These are phyloP conservation scores for Pachycephala philippinensis DNA, from an alignment of 2,113 vertebrate species.

Conservation along the genomic window DNA sequence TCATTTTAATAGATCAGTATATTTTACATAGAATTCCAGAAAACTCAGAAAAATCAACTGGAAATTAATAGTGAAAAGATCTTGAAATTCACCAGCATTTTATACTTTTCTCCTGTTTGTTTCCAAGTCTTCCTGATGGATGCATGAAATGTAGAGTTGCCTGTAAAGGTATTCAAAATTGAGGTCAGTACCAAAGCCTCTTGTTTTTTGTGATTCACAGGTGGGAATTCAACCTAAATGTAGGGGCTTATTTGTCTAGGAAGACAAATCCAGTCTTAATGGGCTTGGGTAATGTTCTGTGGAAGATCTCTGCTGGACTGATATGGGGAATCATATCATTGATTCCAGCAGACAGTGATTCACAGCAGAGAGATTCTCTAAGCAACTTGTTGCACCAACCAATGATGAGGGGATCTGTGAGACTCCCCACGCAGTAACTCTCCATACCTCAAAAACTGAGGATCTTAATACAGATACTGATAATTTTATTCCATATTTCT, in stretches of 20 bases:
- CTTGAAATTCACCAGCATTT: not conserved
- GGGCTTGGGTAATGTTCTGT: not conserved
- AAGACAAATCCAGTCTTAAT: not conserved
- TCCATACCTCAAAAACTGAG: not conserved
- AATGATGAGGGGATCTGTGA: not conserved
- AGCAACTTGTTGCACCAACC: not conserved
- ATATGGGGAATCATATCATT: too few species aligned
- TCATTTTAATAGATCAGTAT: not conserved
- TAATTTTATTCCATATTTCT: not conserved
- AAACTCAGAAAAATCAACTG: not conserved
- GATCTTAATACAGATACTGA: not conserved
- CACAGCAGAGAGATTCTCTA: too few species aligned
- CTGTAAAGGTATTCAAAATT: not conserved
- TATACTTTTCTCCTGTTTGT: not conserved
- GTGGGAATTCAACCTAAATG: not conserved
- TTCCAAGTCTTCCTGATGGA: not conserved
- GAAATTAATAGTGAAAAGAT: not conserved
- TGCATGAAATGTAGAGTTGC: not conserved
- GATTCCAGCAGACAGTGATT: not conserved
- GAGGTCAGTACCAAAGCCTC: not conserved
- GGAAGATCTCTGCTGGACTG: not conserved
- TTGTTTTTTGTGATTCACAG: not conserved
- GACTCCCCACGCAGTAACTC: not conserved
- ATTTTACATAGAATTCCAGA: not conserved
- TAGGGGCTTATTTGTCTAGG: not conserved